Evolutionary conservation across 2,797 vertebrate species (phyloP).

Genomic region (Sebastes aleutianus): DNA sequence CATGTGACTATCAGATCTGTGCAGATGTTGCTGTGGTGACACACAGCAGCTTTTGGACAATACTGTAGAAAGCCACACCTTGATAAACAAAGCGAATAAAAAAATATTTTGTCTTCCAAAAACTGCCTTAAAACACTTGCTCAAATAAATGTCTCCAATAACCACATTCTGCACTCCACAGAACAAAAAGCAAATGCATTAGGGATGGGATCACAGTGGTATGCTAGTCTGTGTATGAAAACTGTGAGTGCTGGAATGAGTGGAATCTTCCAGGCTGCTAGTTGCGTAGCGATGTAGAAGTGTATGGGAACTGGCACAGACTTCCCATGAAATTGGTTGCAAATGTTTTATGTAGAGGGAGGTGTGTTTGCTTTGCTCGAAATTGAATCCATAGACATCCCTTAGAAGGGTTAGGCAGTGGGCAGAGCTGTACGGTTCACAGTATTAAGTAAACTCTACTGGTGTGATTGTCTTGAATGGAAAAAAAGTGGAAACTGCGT

Average conservation of each 20-base stretch:
- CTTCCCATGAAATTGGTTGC: background rate
- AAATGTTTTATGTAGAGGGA: slow-evolving; percentile 12
- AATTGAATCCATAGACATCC: slow-evolving; percentile 11
- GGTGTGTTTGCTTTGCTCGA: slow-evolving; percentile 25
- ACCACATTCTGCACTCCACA: slow-evolving; percentile 24
- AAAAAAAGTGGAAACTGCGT: too few relatives aligned
- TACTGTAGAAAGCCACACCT: background rate
- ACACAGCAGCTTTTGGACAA: background rate
- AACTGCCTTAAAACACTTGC: slow-evolving; percentile 9
- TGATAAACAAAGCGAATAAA: background rate
- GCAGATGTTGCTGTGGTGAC: background rate
- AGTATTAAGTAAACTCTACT: background rate
- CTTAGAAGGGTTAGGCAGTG: background rate
- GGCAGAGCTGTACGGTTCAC: slow-evolving; percentile 11
- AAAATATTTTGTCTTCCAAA: background rate
- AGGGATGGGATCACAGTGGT: slow-evolving; percentile 35
- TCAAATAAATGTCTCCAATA: slow-evolving; percentile 41
- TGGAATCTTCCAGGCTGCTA: slow-evolving; percentile 37
- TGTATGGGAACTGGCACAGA: slow-evolving; percentile 10
- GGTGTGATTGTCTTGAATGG: background rate
- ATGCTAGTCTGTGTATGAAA: slow-evolving; percentile 50
- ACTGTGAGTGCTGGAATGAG: slow-evolving; percentile 29
- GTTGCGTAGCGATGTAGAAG: slow-evolving; percentile 3
- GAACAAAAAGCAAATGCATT: slow-evolving; percentile 40
- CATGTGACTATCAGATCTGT: slow-evolving; percentile 9